Evolutionary conservation across 2,797 vertebrate genomes (phyloP), one percentile per base, ranked within the genome.

Genomic region (Sebastes reedi): DNA sequence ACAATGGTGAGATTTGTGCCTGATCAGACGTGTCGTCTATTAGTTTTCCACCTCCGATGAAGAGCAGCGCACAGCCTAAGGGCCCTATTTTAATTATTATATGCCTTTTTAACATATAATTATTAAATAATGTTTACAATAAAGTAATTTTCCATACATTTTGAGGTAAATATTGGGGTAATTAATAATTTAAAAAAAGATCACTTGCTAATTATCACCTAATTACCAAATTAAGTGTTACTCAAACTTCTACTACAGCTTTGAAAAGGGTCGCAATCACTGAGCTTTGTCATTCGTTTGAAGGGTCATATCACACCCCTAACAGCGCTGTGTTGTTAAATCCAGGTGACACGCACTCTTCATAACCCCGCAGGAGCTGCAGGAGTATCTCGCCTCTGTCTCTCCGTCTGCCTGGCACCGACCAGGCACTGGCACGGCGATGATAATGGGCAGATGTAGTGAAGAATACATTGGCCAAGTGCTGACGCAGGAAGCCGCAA

Each of bases 221-320:
- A 50, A 50, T 50, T 50, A 50, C 46, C 46, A 20, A 50, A 50
- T 50, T 18, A 50, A 50, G 46, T 50, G 16, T 18, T 50, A 50
- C 46, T 0, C 71, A 72, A 83, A 85, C 50, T 75, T 71, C 60
- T 78, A 80, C 58, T 20, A 46, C 32, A 59, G 69, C 72, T 77
- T 82, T 79, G 55, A 81, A 80, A 83, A 59, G 27, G 59, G 42
- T 59, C 8, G 5, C 65, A 70, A 81, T 85, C 79, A 80, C 8
- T n/a, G 60, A 82, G 76, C 72, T 60, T 29, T 77, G 83, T 75
- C 67, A 84, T 87, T 87, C 75, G 80, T 79, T 89, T 87, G 61
- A 62, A 52, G 71, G 78, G 85, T 64, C 55, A 65, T 70, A 83
- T 89, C 80, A 66, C 76, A 67, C 36, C 30, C 84, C 82, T 77